Evolutionary conservation across 2,888 invertebrate species (phyloP), one percentile per base, ranked within the genome.

Genomic region (Leucoptera coffeella): DNA sequence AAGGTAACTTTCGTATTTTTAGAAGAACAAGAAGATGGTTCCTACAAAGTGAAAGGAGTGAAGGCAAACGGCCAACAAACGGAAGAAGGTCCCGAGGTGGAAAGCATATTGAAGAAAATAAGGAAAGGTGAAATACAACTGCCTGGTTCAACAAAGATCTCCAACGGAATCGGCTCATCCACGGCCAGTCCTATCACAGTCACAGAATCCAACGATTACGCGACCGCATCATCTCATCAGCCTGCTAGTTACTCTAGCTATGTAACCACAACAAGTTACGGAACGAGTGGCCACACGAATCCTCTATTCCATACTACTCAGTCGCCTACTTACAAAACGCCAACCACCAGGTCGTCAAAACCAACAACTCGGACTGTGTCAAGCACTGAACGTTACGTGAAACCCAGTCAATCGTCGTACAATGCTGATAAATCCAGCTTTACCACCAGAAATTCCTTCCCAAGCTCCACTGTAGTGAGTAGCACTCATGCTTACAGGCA

Each of bases 1-100:
- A 87, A 88, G 46, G 87, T 89, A 0, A 89, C 89, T 1, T 89
- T 89, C 41, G 89, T 90, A 1, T 82, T 89, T 23, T 59, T 90
- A 8, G 89, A 89, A 51, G 89, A 90, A 46, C 89, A 89, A 47
- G 77, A 83, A 4, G 89, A 89, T 41, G 89, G 89, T 4, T 83
- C 84, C 13, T 85, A 85, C 37, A 88, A 88, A 55, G 87, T 89
- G 1, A 86, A 88, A 48, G 87, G 87, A 2, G 81, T 88, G 2
- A 84, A 85, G 57, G 85, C 87, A 0, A 87, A 85, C 40, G 79
- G 81, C 26, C 81, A 78, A 38, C 77, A 79, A 43, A 74, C 78
- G 0, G 80, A 78, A 36, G 80, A 82, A 25, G 78, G 77, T 0
- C 76, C 79, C 3, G 86, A 87, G 43, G 83, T 89, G 0, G 86